Percentiles rank a stretch among this genome's conserved stretches.
Conservation (phyloP, 2,113 vertebrate species). For the Python bivittatus region DNA sequence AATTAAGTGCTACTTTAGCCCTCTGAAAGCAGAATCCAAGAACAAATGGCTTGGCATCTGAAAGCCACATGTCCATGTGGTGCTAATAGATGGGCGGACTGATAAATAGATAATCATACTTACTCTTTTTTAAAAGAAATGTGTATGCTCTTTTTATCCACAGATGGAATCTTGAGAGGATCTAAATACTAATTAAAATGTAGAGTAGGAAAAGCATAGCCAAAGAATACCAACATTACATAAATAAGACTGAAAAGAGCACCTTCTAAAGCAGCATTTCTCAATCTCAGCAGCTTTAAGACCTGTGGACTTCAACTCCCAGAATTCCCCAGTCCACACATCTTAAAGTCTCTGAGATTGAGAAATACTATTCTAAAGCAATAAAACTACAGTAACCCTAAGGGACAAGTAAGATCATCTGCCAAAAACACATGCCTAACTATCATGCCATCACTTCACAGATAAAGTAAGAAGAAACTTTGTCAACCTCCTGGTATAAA, state of each 20-base stretch:
- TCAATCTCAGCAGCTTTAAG: not conserved
- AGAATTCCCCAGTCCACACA: not conserved
- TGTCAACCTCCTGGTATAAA: not conserved
- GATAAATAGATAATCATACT: not conserved
- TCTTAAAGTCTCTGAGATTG: not conserved
- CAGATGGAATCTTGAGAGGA: not conserved
- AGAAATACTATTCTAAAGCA: not conserved
- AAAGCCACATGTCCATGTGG: slow-evolving; percentile 6
- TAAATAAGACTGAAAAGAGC: not conserved
- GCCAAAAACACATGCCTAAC: not conserved
- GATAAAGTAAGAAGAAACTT: not conserved
- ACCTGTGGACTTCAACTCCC: not conserved
- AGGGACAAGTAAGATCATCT: not conserved
- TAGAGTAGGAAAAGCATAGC: not conserved
- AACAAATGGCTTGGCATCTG: not conserved
- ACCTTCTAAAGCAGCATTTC: not conserved
- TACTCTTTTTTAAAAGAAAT: not conserved
- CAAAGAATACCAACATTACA: not conserved
- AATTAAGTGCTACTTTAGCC: slow-evolving; percentile 47
- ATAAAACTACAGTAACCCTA: not conserved
- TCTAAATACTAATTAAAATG: not conserved
- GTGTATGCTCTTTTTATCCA: not conserved
- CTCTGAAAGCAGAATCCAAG: not conserved
- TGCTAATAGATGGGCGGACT: not conserved
- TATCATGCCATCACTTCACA: not conserved